phyloP scores from a whole-genome alignment of 1,140 invertebrate species.

The Aphaenogaster ashmeadi region DNA sequence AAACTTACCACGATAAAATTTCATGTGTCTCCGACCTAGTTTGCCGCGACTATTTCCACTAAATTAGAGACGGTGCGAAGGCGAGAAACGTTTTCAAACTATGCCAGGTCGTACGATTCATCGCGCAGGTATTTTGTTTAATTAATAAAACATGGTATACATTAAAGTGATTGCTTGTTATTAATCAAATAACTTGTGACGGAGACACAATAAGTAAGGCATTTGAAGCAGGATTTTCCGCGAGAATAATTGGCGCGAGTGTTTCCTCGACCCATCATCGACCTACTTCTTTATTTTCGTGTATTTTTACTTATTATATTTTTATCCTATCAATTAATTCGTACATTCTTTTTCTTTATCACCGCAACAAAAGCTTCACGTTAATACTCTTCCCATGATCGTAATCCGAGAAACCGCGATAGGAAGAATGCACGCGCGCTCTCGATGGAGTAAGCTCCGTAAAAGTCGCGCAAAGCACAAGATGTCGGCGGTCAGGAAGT shows the following conservation, averaged over 20 bases:
- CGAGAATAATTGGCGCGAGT: constrained; percentile 1
- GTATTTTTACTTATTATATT: constrained; percentile 4
- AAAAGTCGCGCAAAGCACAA: constrained; percentile 24
- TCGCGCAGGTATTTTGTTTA: neutral
- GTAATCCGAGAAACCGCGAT: neutral
- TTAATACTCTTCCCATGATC: constrained; percentile 18
- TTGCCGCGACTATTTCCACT: constrained; percentile 10
- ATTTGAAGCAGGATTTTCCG: constrained; percentile 1
- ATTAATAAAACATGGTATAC: constrained; percentile 19
- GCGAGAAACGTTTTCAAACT: neutral
- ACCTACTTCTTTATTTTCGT: neutral
- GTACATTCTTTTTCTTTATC: constrained; percentile 36
- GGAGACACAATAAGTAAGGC: neutral
- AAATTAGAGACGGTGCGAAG: neutral
- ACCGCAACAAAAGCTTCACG: neutral
- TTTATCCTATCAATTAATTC: constrained; percentile 39
- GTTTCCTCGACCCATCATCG: neutral
- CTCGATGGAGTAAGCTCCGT: neutral
- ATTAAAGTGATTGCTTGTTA: constrained; percentile 14
- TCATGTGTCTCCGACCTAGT: constrained; percentile 54
- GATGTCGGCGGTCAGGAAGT: constrained; percentile 12
- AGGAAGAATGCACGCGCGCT: constrained; percentile 29
- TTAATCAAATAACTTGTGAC: constrained; percentile 7
- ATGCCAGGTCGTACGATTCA: neutral
- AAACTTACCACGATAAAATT: constrained; percentile 44